Evolutionary conservation across 2,888 invertebrate species (phyloP).

Genomic region (Hydrotaea cyrtoneurina): DNA sequence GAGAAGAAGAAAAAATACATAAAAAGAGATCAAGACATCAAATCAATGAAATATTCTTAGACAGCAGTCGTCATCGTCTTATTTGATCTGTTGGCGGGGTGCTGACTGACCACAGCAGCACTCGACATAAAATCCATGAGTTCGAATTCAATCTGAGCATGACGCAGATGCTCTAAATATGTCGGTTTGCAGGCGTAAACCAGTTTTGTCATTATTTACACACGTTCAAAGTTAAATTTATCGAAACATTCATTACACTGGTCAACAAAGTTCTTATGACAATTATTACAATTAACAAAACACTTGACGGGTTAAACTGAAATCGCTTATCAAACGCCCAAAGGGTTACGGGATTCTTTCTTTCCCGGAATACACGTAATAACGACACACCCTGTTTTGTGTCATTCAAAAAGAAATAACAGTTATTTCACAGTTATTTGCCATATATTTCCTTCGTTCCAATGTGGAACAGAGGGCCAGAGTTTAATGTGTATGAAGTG

Average conservation of each 20-base stretch:
- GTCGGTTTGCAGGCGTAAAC: slow-evolving; percentile 5
- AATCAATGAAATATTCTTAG: background rate
- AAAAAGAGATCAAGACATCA: background rate
- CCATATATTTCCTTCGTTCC: no score
- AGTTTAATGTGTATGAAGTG: no score
- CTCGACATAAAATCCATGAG: background rate
- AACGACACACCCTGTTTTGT: no score
- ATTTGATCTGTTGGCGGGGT: background rate
- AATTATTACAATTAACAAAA: no score
- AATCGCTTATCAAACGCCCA: no score
- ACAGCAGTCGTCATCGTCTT: background rate
- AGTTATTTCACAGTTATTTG: no score
- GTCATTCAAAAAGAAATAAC: no score
- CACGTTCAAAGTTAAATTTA: background rate
- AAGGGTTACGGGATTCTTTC: no score
- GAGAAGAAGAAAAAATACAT: no score
- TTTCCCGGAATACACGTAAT: no score
- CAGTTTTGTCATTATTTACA: slow-evolving; percentile 18
- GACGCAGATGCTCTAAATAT: slow-evolving; percentile 42
- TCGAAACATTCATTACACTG: background rate
- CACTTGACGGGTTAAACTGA: no score
- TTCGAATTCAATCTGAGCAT: background rate
- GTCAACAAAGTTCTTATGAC: background rate
- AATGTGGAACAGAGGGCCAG: no score
- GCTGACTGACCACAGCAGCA: background rate